Evolutionary conservation across 2,888 invertebrate genomes (phyloP).

Genomic region (Corythucha ciliata): DNA sequence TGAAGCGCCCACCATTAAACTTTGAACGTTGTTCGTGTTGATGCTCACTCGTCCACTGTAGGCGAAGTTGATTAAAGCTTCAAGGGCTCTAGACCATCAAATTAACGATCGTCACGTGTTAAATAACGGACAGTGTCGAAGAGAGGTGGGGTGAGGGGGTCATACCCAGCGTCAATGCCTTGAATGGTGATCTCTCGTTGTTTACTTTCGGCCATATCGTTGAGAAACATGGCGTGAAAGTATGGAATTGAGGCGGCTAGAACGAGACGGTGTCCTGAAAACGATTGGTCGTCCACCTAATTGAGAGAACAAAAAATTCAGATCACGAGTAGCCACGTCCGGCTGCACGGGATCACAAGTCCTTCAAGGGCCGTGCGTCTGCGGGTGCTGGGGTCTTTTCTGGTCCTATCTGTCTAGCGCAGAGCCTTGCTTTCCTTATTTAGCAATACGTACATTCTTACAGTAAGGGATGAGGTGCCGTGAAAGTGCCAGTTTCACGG

Average conservation of each 20-base stretch:
- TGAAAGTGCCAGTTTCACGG: too few species aligned
- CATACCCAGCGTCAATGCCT: constrained; percentile 67
- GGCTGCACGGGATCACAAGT: background rate
- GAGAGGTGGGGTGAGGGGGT: background rate
- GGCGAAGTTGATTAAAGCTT: constrained; percentile 73
- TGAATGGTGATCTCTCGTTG: constrained; percentile 71
- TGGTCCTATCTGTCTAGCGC: too few species aligned
- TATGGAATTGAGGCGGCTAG: constrained; percentile 79
- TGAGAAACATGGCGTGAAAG: constrained; percentile 83
- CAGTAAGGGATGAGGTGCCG: too few species aligned
- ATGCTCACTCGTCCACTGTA: constrained; percentile 71
- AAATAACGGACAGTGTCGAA: background rate
- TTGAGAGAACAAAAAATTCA: constrained; percentile 35
- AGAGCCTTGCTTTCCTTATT: too few species aligned
- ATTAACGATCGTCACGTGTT: background rate
- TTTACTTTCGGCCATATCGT: constrained; percentile 76
- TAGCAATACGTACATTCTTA: too few species aligned
- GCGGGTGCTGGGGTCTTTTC: too few species aligned
- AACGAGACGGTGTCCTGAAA: constrained; percentile 73
- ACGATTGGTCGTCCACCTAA: constrained; percentile 67
- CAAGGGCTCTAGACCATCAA: constrained; percentile 54
- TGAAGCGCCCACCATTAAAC: constrained; percentile 73
- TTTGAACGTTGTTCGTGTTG: constrained; percentile 70
- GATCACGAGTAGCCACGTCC: constrained; percentile 1
- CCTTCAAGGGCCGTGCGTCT: background rate